Base-by-base conservation (phyloP, 2,797 vertebrate genomes). In the Gouania willdenowi region DNA sequence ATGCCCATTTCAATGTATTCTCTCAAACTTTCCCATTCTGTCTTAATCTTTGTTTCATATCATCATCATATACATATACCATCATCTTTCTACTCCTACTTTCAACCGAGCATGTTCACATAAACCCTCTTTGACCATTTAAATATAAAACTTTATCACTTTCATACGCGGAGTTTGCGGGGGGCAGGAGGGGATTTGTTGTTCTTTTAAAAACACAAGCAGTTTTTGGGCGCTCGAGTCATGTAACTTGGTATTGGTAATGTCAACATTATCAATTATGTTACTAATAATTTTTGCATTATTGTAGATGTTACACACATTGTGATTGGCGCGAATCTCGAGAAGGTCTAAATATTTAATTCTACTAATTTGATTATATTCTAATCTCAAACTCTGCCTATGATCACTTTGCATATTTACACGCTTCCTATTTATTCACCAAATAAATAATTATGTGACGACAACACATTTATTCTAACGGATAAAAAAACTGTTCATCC, bases 1-100 rank as follows among this genome's bases (percentile, higher is more conserved):
- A 84, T 81, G 79, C 79, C 73, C 79, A 82, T 87, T 84, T 85
- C 77, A 84, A 79, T 80, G 71, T 69, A 21, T 36, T 29, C 24
- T 33, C 26, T 60, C 67, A 61, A 42, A 21, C 23, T 39, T 40
- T 5, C 9, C 12, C 36, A 33, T 47, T 29, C 48, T 7, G 30
- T 19, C 40, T 29, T 48, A 57, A 21, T 59, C 44, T 52, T 37
- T 38, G 24, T 68, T 20, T 45, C 36, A 66, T 43, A 8, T 12
- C 45, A 28, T 50, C 17, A 51, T 22, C 33, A 53, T 34, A 23
- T 30, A 27, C 58, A 60, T 42, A 16, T 37, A 5, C 48, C 36
- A 20, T 60, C 55, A 53, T 22, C 42, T 64, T 48, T 40, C 7
- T 40, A 58, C 28, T 66, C 30, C 9, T 26, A 66, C 13, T 58